Base-by-base conservation (phyloP, 2,888 invertebrate genomes). In the Stramonita haemastoma region DNA sequence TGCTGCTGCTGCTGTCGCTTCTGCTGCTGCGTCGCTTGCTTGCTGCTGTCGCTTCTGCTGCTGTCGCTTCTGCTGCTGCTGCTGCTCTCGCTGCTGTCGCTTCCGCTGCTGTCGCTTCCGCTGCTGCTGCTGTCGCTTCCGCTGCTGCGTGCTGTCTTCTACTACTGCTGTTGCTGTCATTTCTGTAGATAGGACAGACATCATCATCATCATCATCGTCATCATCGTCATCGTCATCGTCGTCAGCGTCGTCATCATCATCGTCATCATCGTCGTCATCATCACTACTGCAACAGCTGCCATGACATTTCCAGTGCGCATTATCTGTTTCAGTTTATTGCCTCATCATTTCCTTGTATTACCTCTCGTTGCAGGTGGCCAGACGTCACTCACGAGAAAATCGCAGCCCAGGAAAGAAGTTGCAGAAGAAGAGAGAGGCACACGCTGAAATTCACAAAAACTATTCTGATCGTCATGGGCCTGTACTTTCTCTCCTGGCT, bases 401-500 rank as follows among this genome's bases (percentile, higher is more conserved):
- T 91, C 22, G 83, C 87, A 0, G 89, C 90, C 56, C 90, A 89
- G 34, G 89, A 86, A 8, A 60, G 36, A 6, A 17, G 32, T 15
- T 32, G 34, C 22, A 13, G 29, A 15, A 0, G 8, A 8, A 29
- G 17, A 6, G 84, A 87, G 5, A 29, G 56, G 11, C 79, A 81
- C 19, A 36, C 89, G 32, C 89, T 89, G 90, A 85, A 66, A 15
- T 90, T 88, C 56, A 90, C 91, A 0, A 91, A 91, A 57, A 91
- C 91, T 15, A 81, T 91, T 26, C 46, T 91, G n/a, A 83, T 90
- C 19, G 32, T 91, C 70, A 15, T 91, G 57, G 91, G 91, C 26
- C 87, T 86, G 19, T 86, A 86, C 86, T 66, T 86, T 66, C 17
- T 66, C 0, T 70, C 22, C 34, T 66, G 66, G 66, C 36, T 86